These are phyloP conservation scores for Drosophila ogumai DNA, from an alignment of 1,140 invertebrate species.

Conservation along the genomic window DNA sequence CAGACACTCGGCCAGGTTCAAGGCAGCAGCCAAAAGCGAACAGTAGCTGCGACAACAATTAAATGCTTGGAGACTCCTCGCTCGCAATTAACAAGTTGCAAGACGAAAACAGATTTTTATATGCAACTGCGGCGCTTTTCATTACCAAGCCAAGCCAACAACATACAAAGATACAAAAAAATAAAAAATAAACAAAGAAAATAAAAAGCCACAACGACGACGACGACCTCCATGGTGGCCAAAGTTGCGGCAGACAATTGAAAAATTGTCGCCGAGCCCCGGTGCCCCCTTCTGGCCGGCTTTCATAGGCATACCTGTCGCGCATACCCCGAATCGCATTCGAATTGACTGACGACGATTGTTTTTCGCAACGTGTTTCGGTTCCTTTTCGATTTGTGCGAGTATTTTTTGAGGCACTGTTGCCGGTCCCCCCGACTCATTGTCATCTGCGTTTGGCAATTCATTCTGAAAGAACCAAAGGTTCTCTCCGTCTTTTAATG, in stretches of 20 bases:
- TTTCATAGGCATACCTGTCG: constrained; percentile 79
- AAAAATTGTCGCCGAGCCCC: constrained; percentile 79
- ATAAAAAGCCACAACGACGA: constrained; percentile 13
- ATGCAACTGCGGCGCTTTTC: constrained; percentile 79
- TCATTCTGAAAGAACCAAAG: constrained; percentile 47
- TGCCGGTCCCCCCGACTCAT: constrained; percentile 43
- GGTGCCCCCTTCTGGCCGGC: constrained; percentile 19
- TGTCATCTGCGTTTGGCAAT: constrained; percentile 72
- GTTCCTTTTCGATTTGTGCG: constrained; percentile 39
- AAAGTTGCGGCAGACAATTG: constrained; percentile 69
- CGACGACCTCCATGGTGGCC: constrained; percentile 73
- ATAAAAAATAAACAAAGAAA: constrained; percentile 5
- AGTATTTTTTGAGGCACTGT: constrained; percentile 44
- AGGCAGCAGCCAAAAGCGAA: constrained; percentile 24
- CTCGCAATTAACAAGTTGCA: constrained; percentile 72
- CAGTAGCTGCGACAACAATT: constrained; percentile 72
- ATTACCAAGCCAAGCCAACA: constrained; percentile 72
- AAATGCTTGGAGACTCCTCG: constrained; percentile 38
- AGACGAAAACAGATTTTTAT: constrained; percentile 79
- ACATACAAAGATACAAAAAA: constrained; percentile 3
- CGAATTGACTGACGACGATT: constrained; percentile 80
- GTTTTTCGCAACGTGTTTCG: constrained; percentile 24
- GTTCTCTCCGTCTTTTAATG: neutral
- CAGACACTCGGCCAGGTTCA: constrained; percentile 34
- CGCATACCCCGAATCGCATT: constrained; percentile 80